Percentiles rank a stretch among this genome's conserved stretches.
Evolutionary conservation across 2,888 invertebrate species (phyloP).

Genomic region (Ischnura elegans): DNA sequence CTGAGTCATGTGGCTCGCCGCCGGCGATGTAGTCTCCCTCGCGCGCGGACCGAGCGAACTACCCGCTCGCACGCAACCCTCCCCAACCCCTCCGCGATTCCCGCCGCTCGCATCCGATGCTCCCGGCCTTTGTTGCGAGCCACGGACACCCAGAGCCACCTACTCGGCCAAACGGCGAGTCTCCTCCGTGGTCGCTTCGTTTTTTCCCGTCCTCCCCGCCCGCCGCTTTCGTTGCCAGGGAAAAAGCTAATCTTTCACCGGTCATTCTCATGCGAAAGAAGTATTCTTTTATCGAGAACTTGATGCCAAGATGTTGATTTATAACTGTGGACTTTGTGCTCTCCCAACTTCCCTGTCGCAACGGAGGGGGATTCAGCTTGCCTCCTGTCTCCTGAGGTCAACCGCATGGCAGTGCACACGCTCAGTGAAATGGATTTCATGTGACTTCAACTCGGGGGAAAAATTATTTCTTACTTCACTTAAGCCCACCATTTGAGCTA

Average conservation of each 20-base stretch:
- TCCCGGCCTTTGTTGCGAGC: constrained; percentile 8
- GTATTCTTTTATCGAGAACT: neutral
- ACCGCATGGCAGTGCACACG: too few relatives aligned
- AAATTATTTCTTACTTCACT: too few relatives aligned
- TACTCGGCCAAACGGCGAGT: constrained; percentile 32
- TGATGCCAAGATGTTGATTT: neutral
- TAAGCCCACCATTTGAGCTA: too few relatives aligned
- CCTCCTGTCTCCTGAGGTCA: too few relatives aligned
- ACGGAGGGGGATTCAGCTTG: neutral
- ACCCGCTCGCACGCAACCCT: constrained; percentile 3
- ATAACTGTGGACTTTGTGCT: neutral
- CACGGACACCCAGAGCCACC: constrained; percentile 46
- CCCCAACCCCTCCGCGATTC: neutral
- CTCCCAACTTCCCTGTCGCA: neutral
- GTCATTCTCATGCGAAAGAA: neutral
- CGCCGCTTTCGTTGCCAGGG: neutral
- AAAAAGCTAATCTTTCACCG: neutral
- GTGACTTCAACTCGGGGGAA: too few relatives aligned
- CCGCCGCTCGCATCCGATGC: neutral
- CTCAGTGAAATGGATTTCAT: too few relatives aligned
- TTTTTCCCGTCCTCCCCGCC: neutral
- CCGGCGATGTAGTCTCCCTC: constrained; percentile 60
- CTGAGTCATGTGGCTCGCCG: constrained; percentile 22
- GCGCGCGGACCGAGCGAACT: constrained; percentile 33
- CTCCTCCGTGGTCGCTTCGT: neutral